Conservation (phyloP, 2,797 vertebrate species). For the Astyanax mexicanus region DNA sequence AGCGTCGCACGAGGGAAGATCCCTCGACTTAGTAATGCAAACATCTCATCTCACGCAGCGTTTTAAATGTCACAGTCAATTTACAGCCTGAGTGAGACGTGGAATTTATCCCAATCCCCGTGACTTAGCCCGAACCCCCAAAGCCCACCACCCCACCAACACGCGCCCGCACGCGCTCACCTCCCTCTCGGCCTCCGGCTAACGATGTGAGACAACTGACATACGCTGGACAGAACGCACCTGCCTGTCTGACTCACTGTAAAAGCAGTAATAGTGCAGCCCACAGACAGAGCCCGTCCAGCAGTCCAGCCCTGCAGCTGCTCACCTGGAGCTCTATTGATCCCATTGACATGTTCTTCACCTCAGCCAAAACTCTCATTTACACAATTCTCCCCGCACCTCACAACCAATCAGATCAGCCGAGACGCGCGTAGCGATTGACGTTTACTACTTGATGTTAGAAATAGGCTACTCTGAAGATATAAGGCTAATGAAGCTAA, state of each 20-base stretch:
- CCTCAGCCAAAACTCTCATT: background rate
- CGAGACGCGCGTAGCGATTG: background rate
- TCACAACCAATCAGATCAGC: background rate
- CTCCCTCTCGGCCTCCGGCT: slow-evolving; percentile 38
- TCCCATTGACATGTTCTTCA: slow-evolving; percentile 24
- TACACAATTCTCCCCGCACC: background rate
- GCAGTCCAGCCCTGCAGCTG: background rate
- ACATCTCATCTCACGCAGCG: slow-evolving; percentile 54
- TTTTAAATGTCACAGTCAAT: slow-evolving; percentile 72
- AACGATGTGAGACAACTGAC: slow-evolving; percentile 49
- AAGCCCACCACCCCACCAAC: background rate
- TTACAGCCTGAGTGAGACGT: slow-evolving; percentile 50
- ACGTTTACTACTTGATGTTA: background rate
- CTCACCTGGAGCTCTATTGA: slow-evolving; percentile 2
- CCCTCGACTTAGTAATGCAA: slow-evolving; percentile 66
- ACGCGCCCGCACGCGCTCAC: slow-evolving; percentile 11
- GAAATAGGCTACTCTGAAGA: too few species aligned
- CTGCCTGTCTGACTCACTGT: slow-evolving; percentile 19
- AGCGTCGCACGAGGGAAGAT: slow-evolving; percentile 45
- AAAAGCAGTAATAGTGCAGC: background rate
- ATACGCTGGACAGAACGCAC: slow-evolving; percentile 44
- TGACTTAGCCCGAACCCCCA: slow-evolving; percentile 39
- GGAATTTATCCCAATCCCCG: slow-evolving; percentile 52
- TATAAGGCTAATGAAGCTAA: background rate
- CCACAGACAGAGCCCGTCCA: background rate